phyloP scores from a whole-genome alignment of 2,113 vertebrate genomes.

The Phalacrocorax brasilianus region DNA sequence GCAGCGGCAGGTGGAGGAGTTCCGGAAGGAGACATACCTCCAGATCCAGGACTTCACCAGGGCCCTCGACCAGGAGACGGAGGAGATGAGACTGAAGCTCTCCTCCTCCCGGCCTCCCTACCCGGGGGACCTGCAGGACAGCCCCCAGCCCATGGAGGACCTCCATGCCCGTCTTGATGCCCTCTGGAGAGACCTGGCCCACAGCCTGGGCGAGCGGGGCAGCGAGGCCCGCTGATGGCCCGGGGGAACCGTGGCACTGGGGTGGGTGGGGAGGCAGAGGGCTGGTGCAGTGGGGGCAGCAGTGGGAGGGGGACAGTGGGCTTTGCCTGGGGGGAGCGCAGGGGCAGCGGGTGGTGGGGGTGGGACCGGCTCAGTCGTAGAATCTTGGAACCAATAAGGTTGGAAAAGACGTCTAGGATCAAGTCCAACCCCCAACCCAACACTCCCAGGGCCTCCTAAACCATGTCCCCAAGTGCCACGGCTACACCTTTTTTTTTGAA shows the following conservation, averaged over 20 bases:
- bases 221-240: neutral
- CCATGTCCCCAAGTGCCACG: no score
- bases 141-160: constrained; percentile 63
- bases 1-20: constrained; percentile 72
- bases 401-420: no score
- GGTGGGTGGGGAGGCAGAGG: neutral
- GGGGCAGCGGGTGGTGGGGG: no score
- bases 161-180: constrained; percentile 80
- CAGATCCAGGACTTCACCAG: constrained; percentile 77
- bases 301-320: no score
- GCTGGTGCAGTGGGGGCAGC: no score
- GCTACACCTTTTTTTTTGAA: no score
- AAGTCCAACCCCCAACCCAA: no score
- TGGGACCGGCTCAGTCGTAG: no score
- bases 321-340: no score
- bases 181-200: constrained; percentile 84
- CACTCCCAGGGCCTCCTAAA: no score
- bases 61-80: constrained; percentile 76
- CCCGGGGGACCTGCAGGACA: neutral
- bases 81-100: constrained; percentile 72
- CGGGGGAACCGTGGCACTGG: no score
- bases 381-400: no score
- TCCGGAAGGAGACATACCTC: constrained; percentile 74
- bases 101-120: constrained; percentile 22
- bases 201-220: constrained; percentile 64